Evolutionary conservation across 2,113 vertebrate species (phyloP).

Genomic region (Oreochromis tanganicae): DNA sequence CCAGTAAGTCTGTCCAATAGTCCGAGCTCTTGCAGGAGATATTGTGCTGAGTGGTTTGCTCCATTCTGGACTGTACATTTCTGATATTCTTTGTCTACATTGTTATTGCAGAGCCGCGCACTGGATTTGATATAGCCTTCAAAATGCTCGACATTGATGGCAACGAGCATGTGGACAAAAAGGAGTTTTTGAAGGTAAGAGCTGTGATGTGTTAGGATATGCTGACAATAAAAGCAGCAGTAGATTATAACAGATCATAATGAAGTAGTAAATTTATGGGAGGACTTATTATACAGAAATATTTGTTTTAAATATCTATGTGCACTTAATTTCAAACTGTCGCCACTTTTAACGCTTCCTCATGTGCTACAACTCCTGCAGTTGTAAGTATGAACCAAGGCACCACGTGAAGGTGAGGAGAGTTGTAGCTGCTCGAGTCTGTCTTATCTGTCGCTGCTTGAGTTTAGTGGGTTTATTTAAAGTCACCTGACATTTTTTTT

Average conservation of each 20-base stretch:
- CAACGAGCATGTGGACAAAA: conserved; percentile 92
- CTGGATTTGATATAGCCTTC: conserved; percentile 95
- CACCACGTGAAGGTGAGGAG: conserved; percentile 38
- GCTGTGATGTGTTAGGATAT: neutral
- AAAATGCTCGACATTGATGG: conserved; percentile 96
- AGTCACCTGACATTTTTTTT: neutral
- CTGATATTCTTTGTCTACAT: neutral
- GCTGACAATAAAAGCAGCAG: neutral
- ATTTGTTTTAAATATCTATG: neutral
- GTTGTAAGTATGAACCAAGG: conserved; percentile 36
- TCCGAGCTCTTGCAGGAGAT: neutral
- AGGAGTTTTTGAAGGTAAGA: conserved; percentile 92
- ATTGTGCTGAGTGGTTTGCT: neutral
- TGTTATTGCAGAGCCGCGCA: conserved; percentile 83
- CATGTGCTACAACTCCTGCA: neutral
- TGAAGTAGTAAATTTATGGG: neutral
- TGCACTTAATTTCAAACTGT: conserved; percentile 5
- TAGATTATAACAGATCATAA: neutral
- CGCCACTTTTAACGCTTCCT: conserved; percentile 49
- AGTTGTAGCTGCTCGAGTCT: neutral
- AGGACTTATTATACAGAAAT: neutral
- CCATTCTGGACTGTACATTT: neutral
- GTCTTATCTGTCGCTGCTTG: conserved; percentile 11
- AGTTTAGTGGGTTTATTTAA: neutral
- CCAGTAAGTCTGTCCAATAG: conserved; percentile 81